Percentiles rank a stretch among this genome's conserved stretches.
Conservation (phyloP, 2,797 vertebrate species). For the Percopsis omiscomaycus region DNA sequence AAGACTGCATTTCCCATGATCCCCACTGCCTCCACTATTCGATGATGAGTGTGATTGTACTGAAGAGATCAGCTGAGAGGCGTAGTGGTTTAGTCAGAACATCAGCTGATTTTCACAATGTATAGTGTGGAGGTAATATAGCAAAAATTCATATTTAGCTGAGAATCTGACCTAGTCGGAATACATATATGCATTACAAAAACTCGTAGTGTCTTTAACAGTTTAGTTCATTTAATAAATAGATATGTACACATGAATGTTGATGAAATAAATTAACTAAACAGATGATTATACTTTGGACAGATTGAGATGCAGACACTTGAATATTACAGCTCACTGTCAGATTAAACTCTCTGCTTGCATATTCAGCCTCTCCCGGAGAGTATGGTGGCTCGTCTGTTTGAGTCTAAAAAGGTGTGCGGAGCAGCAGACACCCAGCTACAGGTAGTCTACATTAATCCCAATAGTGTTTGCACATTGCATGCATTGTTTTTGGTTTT, state of each 20-base stretch:
- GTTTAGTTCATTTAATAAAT: too few relatives aligned
- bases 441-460: conserved; percentile 79
- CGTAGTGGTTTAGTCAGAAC: too few relatives aligned
- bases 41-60: too few relatives aligned
- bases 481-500: not conserved
- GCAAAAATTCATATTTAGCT: too few relatives aligned
- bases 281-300: not conserved
- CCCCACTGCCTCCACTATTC: too few relatives aligned
- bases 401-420: conserved; percentile 95
- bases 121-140: too few relatives aligned
- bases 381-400: conserved; percentile 92
- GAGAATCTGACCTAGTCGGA: too few relatives aligned
- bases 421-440: conserved; percentile 95
- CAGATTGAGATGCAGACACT: not conserved
- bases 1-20: too few relatives aligned
- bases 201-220: not conserved
- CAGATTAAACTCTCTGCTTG: conserved; percentile 1
- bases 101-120: too few relatives aligned
- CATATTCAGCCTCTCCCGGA: conserved; percentile 84
- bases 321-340: not conserved
- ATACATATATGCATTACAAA: too few relatives aligned
- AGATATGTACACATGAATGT: not conserved
- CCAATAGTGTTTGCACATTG: not conserved
- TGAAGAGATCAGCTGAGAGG: too few relatives aligned
- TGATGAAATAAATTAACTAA: not conserved